Percentiles rank a stretch among this genome's conserved stretches.
phyloP scores from a whole-genome alignment of 2,113 vertebrate genomes.

The Scalopus aquaticus region DNA sequence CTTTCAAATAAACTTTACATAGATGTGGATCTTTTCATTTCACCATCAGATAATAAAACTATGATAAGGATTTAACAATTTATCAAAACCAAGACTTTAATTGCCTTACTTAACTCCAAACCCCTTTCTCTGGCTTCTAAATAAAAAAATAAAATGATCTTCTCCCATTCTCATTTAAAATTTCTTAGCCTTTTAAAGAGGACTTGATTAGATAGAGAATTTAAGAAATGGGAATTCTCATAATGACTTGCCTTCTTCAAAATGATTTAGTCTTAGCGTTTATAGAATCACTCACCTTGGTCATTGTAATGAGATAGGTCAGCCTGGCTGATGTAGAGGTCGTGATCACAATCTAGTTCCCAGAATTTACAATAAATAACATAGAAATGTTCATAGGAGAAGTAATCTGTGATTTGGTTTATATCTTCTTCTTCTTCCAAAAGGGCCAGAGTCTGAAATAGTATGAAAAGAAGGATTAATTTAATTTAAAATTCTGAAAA shows the following conservation, averaged over 20 bases:
- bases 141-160: constrained; percentile 11
- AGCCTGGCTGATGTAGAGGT: constrained; percentile 96
- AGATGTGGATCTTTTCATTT: neutral
- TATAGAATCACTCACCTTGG: constrained; percentile 88
- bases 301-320: constrained; percentile 97
- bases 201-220: neutral
- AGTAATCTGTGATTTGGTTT: constrained; percentile 99
- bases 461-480: constrained; percentile 64
- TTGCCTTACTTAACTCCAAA: constrained; percentile 31
- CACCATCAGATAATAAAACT: constrained; percentile 12
- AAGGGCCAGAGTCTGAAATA: constrained; percentile 93
- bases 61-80: neutral
- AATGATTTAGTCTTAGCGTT: constrained; percentile 14
- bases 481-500: constrained; percentile 66
- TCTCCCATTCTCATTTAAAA: constrained; percentile 35
- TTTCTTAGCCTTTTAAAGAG: neutral
- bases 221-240: constrained; percentile 47
- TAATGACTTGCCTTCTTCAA: constrained; percentile 9
- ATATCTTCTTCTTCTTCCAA: constrained; percentile 99
- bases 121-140: constrained; percentile 38
- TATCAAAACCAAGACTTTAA: constrained; percentile 23
- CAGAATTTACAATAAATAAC: constrained; percentile 99
- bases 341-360: constrained; percentile 98
- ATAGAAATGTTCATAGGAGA: constrained; percentile 99
- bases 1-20: constrained; percentile 29